Percentiles rank a stretch among this genome's conserved stretches.
These are phyloP conservation scores for Euthynnus affinis DNA, from an alignment of 2,797 vertebrate genomes.

Conservation along the genomic window DNA sequence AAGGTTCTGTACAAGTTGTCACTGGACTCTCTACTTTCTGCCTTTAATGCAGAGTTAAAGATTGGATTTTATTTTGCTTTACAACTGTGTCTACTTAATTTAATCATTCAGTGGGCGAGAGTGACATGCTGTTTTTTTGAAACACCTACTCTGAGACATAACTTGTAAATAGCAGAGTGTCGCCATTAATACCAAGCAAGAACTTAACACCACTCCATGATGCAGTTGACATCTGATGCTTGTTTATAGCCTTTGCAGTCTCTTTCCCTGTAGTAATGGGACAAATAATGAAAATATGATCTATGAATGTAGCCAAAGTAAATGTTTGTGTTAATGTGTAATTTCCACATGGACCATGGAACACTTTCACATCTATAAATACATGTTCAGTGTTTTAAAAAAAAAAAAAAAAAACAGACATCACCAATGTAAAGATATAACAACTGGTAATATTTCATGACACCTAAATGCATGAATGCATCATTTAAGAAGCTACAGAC, in stretches of 20 bases:
- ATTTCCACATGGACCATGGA: neutral
- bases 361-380: neutral
- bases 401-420: no score
- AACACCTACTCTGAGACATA: slow-evolving; percentile 10
- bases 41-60: neutral
- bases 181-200: slow-evolving; percentile 21
- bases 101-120: neutral
- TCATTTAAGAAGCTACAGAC: neutral
- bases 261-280: slow-evolving; percentile 1
- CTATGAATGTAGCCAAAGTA: slow-evolving; percentile 7
- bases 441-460: neutral
- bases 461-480: neutral
- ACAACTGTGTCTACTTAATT: slow-evolving; percentile 26
- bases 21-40: neutral
- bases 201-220: slow-evolving; percentile 20
- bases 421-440: neutral
- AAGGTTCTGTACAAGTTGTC: slow-evolving; percentile 15
- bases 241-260: slow-evolving; percentile 18
- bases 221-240: slow-evolving; percentile 1
- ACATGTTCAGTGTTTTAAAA: neutral
- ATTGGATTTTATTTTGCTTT: slow-evolving; percentile 17
- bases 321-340: no score
- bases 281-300: slow-evolving; percentile 26
- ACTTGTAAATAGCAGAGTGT: slow-evolving; percentile 39
- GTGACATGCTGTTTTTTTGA: neutral